A percentile compares a stretch with the other conserved stretches of the same genome.
These are phyloP conservation scores for Tetragnatha versicolor DNA, from an alignment of 1,140 invertebrate genomes.

Conservation along the genomic window DNA sequence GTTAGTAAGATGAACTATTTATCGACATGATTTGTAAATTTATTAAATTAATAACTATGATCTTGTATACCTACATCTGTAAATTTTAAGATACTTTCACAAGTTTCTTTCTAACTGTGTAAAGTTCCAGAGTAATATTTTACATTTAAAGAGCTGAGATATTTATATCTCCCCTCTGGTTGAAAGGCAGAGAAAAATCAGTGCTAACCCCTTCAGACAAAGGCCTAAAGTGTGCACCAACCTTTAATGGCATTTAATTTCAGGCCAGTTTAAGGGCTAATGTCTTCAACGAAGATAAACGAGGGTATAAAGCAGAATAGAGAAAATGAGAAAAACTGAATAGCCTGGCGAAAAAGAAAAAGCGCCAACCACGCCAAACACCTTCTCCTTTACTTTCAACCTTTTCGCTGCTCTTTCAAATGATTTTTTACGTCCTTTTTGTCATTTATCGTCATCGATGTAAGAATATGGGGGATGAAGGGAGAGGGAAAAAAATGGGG, in stretches of 20 bases:
- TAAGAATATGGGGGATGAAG: conserved; percentile 2
- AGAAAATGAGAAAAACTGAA: conserved; percentile 27
- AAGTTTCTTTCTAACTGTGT: too few species aligned
- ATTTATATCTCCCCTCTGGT: conserved; percentile 24
- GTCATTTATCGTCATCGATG: conserved; percentile 40
- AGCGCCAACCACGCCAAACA: conserved; percentile 15
- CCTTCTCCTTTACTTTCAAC: conserved; percentile 3
- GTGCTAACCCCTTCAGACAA: conserved; percentile 13
- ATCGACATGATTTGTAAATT: too few species aligned
- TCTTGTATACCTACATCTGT: too few species aligned
- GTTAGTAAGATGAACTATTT: too few species aligned
- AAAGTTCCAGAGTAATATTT: too few species aligned
- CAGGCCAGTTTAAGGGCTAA: conserved; percentile 41
- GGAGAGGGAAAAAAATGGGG: conserved; percentile 5
- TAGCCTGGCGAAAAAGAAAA: background rate
- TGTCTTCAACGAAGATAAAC: conserved; percentile 47
- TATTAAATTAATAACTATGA: too few species aligned
- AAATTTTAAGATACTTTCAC: too few species aligned
- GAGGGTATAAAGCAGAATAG: conserved; percentile 26
- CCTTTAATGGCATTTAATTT: conserved; percentile 52
- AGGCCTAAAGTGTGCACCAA: conserved; percentile 30
- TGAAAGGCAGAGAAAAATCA: conserved; percentile 7
- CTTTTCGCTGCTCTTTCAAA: conserved; percentile 23
- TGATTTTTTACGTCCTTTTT: conserved; percentile 16
- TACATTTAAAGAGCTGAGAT: too few species aligned